Percentiles rank a stretch among this genome's conserved stretches.
phyloP scores from a whole-genome alignment of 1,140 invertebrate genomes.

The Bombyx mandarina region DNA sequence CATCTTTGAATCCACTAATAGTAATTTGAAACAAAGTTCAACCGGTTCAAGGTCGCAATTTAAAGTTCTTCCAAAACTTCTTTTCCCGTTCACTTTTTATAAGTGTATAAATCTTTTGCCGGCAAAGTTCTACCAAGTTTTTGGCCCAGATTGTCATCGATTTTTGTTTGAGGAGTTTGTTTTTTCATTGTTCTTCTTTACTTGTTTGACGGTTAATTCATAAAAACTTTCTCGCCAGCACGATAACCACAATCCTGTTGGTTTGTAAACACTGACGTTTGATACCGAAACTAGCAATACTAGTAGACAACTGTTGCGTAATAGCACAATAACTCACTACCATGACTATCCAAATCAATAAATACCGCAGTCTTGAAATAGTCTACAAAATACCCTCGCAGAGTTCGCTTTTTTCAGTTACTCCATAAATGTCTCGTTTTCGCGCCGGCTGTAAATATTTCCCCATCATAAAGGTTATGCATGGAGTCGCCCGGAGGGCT shows the following conservation, averaged over 20 bases:
- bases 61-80: conserved; percentile 72
- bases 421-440: conserved; percentile 50
- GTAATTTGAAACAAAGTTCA: conserved; percentile 70
- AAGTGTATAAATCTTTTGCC: conserved; percentile 71
- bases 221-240: conserved; percentile 65
- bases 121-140: conserved; percentile 65
- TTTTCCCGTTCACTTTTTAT: conserved; percentile 65
- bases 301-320: background rate
- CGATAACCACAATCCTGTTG: conserved; percentile 44
- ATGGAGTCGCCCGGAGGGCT: conserved; percentile 48
- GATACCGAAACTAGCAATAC: background rate
- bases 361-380: conserved; percentile 21
- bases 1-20: conserved; percentile 66
- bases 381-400: conserved; percentile 13
- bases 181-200: conserved; percentile 71
- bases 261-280: conserved; percentile 42
- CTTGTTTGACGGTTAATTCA: conserved; percentile 71
- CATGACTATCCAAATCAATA: conserved; percentile 30
- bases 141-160: conserved; percentile 71
- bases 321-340: conserved; percentile 22
- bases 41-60: conserved; percentile 72
- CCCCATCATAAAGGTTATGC: conserved; percentile 54
- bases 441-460: conserved; percentile 54
- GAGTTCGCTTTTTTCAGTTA: conserved; percentile 32
- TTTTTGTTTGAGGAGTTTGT: conserved; percentile 71